Evolutionary conservation across 2,888 invertebrate species (phyloP).

Genomic region (Palloptera scutellata): DNA sequence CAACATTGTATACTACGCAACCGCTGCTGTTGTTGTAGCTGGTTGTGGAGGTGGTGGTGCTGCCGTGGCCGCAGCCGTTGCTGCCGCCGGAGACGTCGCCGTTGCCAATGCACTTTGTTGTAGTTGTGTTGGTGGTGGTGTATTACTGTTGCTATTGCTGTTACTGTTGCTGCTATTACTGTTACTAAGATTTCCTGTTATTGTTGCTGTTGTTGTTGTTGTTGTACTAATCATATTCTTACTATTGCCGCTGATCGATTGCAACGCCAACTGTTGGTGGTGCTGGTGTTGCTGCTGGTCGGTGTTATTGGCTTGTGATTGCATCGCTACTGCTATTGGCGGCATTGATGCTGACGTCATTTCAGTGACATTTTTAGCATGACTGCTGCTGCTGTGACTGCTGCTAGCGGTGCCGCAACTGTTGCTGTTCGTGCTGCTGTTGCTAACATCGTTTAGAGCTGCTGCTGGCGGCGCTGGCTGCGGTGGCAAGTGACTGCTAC

Average conservation of each 20-base stretch:
- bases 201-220: slow-evolving; percentile 36
- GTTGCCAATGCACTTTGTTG: slow-evolving; percentile 31
- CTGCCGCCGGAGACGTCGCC: slow-evolving; percentile 37
- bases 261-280: slow-evolving; percentile 26
- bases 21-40: slow-evolving; percentile 61
- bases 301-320: background rate
- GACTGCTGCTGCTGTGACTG: slow-evolving; percentile 53
- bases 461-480: slow-evolving; percentile 52
- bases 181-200: slow-evolving; percentile 31
- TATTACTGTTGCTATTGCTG: slow-evolving; percentile 30
- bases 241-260: slow-evolving; percentile 35
- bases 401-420: slow-evolving; percentile 57
- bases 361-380: slow-evolving; percentile 32
- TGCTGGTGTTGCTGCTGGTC: slow-evolving; percentile 21
- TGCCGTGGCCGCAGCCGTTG: slow-evolving; percentile 47
- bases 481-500: slow-evolving; percentile 32
- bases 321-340: slow-evolving; percentile 10
- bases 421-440: slow-evolving; percentile 62
- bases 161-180: slow-evolving; percentile 42
- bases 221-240: slow-evolving; percentile 36
- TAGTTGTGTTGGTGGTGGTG: slow-evolving; percentile 33
- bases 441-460: slow-evolving; percentile 58
- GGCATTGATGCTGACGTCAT: slow-evolving; percentile 25
- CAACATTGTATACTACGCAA: slow-evolving; percentile 64
- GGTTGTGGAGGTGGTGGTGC: slow-evolving; percentile 50